These are phyloP conservation scores for Cotesia congregata DNA, from an alignment of 2,888 invertebrate genomes.

Conservation along the genomic window DNA sequence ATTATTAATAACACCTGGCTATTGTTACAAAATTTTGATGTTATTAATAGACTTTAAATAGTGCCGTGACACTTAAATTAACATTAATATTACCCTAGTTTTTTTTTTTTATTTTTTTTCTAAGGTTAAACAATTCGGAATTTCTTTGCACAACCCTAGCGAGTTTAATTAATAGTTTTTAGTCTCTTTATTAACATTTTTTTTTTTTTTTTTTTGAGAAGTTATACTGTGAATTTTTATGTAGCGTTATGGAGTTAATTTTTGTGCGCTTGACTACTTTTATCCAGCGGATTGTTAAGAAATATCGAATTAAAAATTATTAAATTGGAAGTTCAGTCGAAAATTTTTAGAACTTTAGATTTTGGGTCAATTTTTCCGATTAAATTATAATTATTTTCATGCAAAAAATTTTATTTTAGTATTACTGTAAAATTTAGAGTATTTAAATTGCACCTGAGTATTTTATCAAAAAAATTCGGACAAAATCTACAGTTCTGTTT, in stretches of 20 bases:
- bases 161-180: constrained; percentile 10
- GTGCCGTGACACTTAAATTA: not conserved
- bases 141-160: constrained; percentile 43
- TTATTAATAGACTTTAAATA: not conserved
- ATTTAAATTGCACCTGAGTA: too few species aligned
- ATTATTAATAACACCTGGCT: not conserved
- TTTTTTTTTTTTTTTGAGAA: not conserved
- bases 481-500: too few species aligned
- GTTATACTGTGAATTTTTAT: not conserved
- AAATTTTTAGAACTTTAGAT: too few species aligned
- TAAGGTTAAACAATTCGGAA: constrained; percentile 11
- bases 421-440: too few species aligned
- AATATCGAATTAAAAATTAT: not conserved
- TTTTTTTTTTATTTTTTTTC: constrained; percentile 2
- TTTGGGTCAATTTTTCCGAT: too few species aligned
- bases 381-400: too few species aligned
- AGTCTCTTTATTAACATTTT: not conserved
- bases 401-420: too few species aligned
- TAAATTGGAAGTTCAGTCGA: not conserved
- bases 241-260: not conserved
- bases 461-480: too few species aligned
- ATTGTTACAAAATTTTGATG: not conserved
- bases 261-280: not conserved
- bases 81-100: too few species aligned
- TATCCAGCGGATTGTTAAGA: not conserved